phyloP scores from a whole-genome alignment of 2,888 invertebrate genomes.

The Agonopterix alstromeriana region DNA sequence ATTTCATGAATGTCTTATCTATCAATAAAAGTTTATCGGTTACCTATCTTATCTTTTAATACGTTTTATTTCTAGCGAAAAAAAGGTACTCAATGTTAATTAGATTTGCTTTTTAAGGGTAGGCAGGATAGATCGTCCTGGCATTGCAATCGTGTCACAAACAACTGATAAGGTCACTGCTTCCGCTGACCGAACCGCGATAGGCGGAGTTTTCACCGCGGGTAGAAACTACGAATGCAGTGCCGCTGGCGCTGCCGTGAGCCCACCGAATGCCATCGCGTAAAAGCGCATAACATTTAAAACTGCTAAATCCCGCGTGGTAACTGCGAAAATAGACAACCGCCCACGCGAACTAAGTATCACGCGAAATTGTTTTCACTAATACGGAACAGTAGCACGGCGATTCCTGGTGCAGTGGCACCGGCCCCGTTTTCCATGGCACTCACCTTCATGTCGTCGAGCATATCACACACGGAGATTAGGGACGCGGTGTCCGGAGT shows the following conservation, averaged over 20 bases:
- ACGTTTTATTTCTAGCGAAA: too few relatives aligned
- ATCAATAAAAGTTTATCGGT: too few relatives aligned
- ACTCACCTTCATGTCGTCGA: constrained; percentile 72
- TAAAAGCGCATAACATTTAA: constrained; percentile 40
- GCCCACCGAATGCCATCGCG: constrained; percentile 24
- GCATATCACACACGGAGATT: constrained; percentile 65
- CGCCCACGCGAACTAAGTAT: constrained; percentile 41
- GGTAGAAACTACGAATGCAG: constrained; percentile 21
- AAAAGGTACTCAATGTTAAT: too few relatives aligned
- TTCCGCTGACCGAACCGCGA: constrained; percentile 43
- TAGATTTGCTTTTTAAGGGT: too few relatives aligned
- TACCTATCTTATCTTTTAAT: too few relatives aligned
- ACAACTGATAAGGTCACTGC: constrained; percentile 59
- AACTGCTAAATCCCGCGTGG: constrained; percentile 33
- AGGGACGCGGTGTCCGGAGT: constrained; percentile 61
- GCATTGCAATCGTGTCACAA: constrained; percentile 48
- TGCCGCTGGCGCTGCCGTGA: constrained; percentile 11
- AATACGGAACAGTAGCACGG: constrained; percentile 30
- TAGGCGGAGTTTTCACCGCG: constrained; percentile 37
- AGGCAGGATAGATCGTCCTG: constrained; percentile 14
- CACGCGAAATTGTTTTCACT: constrained; percentile 33
- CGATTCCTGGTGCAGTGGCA: background rate
- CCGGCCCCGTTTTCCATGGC: constrained; percentile 31
- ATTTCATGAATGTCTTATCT: too few relatives aligned
- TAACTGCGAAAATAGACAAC: constrained; percentile 15